Percentiles rank a stretch among this genome's conserved stretches.
phyloP scores from a whole-genome alignment of 1,140 invertebrate species.

The Drosophila busckii region DNA sequence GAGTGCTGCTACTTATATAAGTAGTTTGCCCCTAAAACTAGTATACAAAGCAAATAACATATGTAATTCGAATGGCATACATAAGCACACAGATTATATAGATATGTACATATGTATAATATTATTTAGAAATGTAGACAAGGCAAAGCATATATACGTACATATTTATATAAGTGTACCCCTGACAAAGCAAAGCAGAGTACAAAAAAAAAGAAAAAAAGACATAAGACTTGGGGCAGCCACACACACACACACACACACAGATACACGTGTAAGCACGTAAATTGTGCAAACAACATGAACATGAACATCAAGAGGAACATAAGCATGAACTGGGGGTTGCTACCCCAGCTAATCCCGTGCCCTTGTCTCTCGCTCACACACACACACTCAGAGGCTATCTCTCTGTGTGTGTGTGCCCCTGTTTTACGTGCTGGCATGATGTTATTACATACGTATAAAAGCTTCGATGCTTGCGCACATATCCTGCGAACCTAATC shows the following conservation, averaged over 20 bases:
- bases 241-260: slow-evolving; percentile 24
- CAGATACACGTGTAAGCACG: slow-evolving; percentile 16
- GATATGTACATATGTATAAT: slow-evolving; percentile 41
- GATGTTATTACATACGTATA: slow-evolving; percentile 56
- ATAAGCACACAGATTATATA: slow-evolving; percentile 9
- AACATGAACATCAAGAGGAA: slow-evolving; percentile 14
- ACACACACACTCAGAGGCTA: neutral
- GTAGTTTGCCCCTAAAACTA: too few relatives aligned
- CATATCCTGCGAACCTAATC: slow-evolving; percentile 78
- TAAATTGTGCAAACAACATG: slow-evolving; percentile 32
- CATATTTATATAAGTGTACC: slow-evolving; percentile 19
- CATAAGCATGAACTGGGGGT: slow-evolving; percentile 24
- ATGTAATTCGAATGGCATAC: neutral
- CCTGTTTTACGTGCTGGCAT: slow-evolving; percentile 23
- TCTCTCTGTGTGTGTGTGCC: neutral
- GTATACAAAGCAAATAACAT: too few relatives aligned
- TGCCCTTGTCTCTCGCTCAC: too few relatives aligned
- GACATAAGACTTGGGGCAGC: slow-evolving; percentile 3
- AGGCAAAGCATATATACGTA: slow-evolving; percentile 19
- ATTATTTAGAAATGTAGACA: slow-evolving; percentile 26
- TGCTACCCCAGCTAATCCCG: slow-evolving; percentile 37
- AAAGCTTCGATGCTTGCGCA: slow-evolving; percentile 59
- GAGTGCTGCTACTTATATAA: too few relatives aligned
- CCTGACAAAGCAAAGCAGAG: slow-evolving; percentile 36
- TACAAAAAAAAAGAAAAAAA: slow-evolving; percentile 30